Conservation (phyloP, 2,888 invertebrate genomes). For the Orchesella flavescens region DNA sequence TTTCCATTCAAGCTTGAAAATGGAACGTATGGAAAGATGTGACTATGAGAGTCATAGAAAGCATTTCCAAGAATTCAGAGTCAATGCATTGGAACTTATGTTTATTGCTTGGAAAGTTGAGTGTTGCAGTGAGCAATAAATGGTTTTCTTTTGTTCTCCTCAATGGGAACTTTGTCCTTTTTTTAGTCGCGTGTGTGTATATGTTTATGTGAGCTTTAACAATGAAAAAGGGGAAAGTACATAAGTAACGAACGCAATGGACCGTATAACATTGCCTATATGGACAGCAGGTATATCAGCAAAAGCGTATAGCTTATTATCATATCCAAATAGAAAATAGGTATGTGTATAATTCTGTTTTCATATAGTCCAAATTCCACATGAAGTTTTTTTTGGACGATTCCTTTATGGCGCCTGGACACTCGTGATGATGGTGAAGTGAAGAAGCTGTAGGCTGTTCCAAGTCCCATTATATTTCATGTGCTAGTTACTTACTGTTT, state of each 20-base stretch:
- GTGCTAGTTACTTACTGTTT: background rate
- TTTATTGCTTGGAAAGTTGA: conserved; percentile 59
- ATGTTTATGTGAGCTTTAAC: background rate
- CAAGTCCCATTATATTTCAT: background rate
- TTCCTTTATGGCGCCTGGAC: background rate
- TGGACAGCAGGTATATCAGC: conserved; percentile 19
- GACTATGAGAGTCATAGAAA: conserved; percentile 10
- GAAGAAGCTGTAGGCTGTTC: background rate
- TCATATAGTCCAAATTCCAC: background rate
- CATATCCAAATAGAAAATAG: too few species aligned
- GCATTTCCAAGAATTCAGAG: conserved; percentile 56
- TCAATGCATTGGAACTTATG: conserved; percentile 70
- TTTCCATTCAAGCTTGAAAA: background rate
- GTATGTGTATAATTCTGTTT: too few species aligned
- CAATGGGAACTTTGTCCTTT: conserved; percentile 38
- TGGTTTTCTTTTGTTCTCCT: conserved; percentile 46
- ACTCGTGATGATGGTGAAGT: background rate
- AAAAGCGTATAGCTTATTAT: background rate
- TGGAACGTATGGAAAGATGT: background rate
- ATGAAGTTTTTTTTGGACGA: background rate
- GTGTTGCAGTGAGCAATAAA: conserved; percentile 43
- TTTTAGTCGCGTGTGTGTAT: conserved; percentile 18
- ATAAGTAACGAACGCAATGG: background rate
- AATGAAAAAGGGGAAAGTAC: background rate
- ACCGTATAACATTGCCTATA: background rate